Evolutionary conservation across 2,888 invertebrate species (phyloP).

Genomic region (Saturnia pavonia): DNA sequence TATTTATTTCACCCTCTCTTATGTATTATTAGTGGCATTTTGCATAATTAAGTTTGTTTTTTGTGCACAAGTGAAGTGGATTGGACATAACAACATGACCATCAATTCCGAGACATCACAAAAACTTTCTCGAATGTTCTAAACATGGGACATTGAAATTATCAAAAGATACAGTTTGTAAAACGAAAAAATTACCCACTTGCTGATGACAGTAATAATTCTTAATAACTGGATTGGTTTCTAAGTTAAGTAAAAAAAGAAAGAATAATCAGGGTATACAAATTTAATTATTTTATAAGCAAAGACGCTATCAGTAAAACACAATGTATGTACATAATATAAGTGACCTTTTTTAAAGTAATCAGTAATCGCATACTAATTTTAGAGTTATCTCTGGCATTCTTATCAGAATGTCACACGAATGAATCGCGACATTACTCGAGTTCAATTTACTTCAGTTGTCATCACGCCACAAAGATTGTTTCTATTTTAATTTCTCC

Average conservation of each 20-base stretch:
- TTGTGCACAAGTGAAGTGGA: too few species aligned
- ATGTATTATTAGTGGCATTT: too few species aligned
- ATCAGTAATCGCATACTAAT: neutral
- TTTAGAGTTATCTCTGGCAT: neutral
- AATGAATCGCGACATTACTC: neutral
- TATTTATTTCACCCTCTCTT: neutral
- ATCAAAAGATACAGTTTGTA: too few species aligned
- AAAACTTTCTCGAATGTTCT: too few species aligned
- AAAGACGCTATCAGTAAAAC: neutral
- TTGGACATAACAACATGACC: too few species aligned
- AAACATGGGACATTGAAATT: too few species aligned
- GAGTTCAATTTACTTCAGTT: neutral
- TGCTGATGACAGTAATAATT: too few species aligned
- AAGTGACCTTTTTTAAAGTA: neutral
- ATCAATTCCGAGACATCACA: too few species aligned
- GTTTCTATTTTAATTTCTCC: neutral
- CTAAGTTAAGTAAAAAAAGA: too few species aligned
- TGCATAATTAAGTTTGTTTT: too few species aligned
- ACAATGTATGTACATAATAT: neutral
- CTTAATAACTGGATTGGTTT: too few species aligned
- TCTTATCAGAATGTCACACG: constrained; percentile 6
- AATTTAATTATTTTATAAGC: neutral
- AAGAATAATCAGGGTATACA: neutral
- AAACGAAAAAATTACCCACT: too few species aligned
- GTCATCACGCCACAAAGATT: neutral